Evolutionary conservation across 2,888 invertebrate species (phyloP), one percentile per base, ranked within the genome.

Genomic region (Dasypolia templi): DNA sequence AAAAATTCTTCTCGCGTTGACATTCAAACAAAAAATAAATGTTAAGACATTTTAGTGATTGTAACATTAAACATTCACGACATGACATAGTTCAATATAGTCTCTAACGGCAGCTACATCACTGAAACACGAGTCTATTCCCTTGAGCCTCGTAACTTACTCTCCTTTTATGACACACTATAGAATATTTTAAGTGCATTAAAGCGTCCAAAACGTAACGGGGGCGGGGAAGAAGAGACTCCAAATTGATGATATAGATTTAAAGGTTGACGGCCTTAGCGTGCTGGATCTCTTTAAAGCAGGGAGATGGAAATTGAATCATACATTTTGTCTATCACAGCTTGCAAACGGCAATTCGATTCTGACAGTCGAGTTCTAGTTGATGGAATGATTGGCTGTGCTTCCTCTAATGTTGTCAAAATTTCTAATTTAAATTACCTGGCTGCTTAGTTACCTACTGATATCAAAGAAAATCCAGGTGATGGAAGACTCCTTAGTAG

Each of bases 101-200:
- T 84, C 75, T 82, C 55, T 78, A 79, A 80, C 68, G 72, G 56
- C 77, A 72, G 76, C 59, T 72, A 83, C 85, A 83, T 85, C 87
- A 86, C 87, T 87, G 83, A 79, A 84, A 86, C 79, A 76, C 71
- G 70, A 75, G 81, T 85, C 71, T 80, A 86, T 87, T 91, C 94
- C 91, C 81, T 51, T 62, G 91, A 84, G 93, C 82, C 85, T 85
- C 92, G 91, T 95, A 94, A 92, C 89, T 95, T 91, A 93, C 87
- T 86, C 89, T 88, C 89, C 90, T 94, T 95, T 94, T 95, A 95
- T 94, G 93, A 93, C 91, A 93, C 91, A 92, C 91, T 92, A 91
- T 93, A 91, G 93, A 94, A 95, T 95, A 94, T 94, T 94, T 94
- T 93, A 93, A 94, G 92, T 92, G 92, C 93, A 93, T 92, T 92